Evolutionary conservation across 2,888 invertebrate species (phyloP).

Genomic region (Stenchaetothrips biformis): DNA sequence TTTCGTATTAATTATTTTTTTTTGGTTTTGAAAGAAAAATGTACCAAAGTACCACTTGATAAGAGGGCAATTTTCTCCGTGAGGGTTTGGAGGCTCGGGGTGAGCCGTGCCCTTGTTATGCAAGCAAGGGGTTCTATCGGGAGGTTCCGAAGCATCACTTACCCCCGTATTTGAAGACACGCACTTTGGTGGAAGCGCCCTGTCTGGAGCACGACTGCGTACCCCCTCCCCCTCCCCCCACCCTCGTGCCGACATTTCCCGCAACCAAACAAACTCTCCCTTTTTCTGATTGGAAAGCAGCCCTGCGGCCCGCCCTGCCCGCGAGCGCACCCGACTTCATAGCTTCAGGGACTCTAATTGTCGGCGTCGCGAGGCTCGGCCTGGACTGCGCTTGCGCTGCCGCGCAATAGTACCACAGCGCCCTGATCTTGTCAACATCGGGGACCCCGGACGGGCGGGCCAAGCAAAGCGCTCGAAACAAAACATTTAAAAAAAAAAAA

Average conservation of each 20-base stretch:
- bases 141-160: conserved; percentile 6
- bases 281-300: too few relatives aligned
- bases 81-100: background rate
- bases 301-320: background rate
- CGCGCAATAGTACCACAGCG: conserved; percentile 9
- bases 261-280: too few relatives aligned
- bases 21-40: background rate
- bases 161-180: conserved; percentile 19
- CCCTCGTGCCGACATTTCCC: too few relatives aligned
- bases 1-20: background rate
- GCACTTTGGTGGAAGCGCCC: background rate
- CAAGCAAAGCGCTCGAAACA: too few relatives aligned
- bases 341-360: conserved; percentile 23
- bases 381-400: background rate
- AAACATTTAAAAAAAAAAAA: too few relatives aligned
- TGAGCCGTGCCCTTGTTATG: background rate
- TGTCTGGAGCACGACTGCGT: background rate
- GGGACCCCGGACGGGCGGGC: background rate
- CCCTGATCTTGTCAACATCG: conserved; percentile 11
- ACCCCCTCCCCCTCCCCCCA: background rate
- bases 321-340: background rate
- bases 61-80: background rate
- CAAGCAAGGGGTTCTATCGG: conserved; percentile 22
- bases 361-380: too few relatives aligned
- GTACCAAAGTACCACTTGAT: background rate